Base-by-base conservation (phyloP, 2,113 vertebrate species). In the Alligator mississippiensis region DNA sequence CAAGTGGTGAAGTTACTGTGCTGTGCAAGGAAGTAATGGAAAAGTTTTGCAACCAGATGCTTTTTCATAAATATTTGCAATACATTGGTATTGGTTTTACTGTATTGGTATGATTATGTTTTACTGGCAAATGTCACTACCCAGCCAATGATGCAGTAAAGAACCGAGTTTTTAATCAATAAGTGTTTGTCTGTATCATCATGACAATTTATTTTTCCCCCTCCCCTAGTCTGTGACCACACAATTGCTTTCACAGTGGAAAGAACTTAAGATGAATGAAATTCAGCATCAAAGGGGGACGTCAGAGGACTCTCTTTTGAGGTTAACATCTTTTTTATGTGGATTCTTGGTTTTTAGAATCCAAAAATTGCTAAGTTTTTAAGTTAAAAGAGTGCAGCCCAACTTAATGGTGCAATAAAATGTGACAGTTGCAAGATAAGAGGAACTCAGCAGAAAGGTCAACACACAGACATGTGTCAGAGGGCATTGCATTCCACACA, bases 361-460 rank as follows among this genome's bases (percentile, higher is more conserved):
- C 47, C 47, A 47, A 47, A 47, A 92, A 76, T 96, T 93, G 66
- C 76, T 95, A 91, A 89, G 89, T 80, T 90, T 72, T 80, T 77
- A 76, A 96, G 82, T 93, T 95, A 93, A 96, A 93, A 82, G 84
- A 79, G 38, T 95, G 93, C 88, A 95, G 89, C 66, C 82, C 88
- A 95, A 66, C 57, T 80, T 90, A 95, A 91, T 96, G 94, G 95
- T 93, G 92, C 91, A 96, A 93, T 58, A 58, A 28, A 89, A 92
- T 75, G 80, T 75, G 85, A 75, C 57, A 66, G 94, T 77, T 96
- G 94, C 93, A 93, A 84, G 92, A 92, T 94, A 94, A 93, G 79
- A 93, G 62, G 77, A 93, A 92, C 82, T 16, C 22, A 93, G 86
- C 92, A 93, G 78, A 92, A 47, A 95, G 80, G 87, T 84, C 80